Conservation (phyloP, 2,113 vertebrate species). For the Entelurus aequoreus region DNA sequence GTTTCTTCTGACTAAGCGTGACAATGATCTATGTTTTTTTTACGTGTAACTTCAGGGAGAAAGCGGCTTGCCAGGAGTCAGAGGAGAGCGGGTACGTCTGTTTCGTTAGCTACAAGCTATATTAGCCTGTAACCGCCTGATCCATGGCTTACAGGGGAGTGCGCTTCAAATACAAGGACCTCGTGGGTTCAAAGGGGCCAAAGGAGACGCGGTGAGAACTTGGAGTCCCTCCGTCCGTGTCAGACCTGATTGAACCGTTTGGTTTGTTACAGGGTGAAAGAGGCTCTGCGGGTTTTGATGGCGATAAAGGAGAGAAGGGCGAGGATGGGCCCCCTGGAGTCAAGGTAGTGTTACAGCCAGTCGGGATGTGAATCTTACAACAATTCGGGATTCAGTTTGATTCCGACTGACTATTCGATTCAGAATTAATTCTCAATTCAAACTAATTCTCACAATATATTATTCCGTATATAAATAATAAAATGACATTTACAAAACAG, state of each 20-base stretch:
- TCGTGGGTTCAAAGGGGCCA: constrained; percentile 81
- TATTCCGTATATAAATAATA: too few species aligned
- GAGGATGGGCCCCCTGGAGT: constrained; percentile 82
- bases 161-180: constrained; percentile 71
- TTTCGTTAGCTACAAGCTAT: not conserved
- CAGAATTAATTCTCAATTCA: too few species aligned
- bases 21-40: not conserved
- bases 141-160: constrained; percentile 71
- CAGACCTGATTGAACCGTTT: not conserved
- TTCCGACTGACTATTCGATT: too few species aligned
- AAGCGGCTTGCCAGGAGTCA: constrained; percentile 71
- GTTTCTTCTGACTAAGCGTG: not conserved
- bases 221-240: not conserved
- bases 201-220: constrained; percentile 77
- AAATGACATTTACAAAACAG: too few species aligned
- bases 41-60: constrained; percentile 70
- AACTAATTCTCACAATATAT: too few species aligned
- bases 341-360: constrained; percentile 68
- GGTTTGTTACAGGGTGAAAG: constrained; percentile 71
- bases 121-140: too few species aligned
- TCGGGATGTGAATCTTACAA: too few species aligned
- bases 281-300: constrained; percentile 82
- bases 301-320: constrained; percentile 92
- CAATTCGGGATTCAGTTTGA: too few species aligned
- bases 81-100: constrained; percentile 80